Evolutionary conservation across 2,113 vertebrate genomes (phyloP), one percentile per base, ranked within the genome.

Genomic region (Microtus montanus): DNA sequence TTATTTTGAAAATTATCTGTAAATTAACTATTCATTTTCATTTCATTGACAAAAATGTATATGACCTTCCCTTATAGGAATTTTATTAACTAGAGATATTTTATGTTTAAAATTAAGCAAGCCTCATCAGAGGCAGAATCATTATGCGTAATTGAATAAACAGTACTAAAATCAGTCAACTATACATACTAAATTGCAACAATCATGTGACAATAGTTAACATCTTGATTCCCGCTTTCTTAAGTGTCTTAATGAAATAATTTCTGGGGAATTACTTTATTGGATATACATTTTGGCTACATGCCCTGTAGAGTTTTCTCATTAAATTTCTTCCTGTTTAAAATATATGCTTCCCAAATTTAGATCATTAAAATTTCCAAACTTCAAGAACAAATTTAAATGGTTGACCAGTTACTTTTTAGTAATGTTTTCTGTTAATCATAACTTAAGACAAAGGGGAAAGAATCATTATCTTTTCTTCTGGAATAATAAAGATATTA

Each of bases 1-100:
- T 71, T 80, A 90, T 80, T 96, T 83, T 44, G 30, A 52, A 84
- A 91, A 91, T 24, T 20, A 93, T 87, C 87, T 10, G 5, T 75
- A 10, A 83, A 93, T 84, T 20, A 78, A 71, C 63, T 33, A 19
- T 49, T 58, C 6, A 6, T 58, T 58, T 90, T 1, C 8, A 35
- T 90, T 90, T 91, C 9, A 33, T 52, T 91, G 75, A 80, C 41
- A 70, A 13, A 80, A 93, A 93, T 87, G 38, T 83, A 28, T 41
- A 8, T 28, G 17, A 82, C 3, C 1, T 47, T 6, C 4, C 92
- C 7, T 87, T 75, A 78, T 73, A 33, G 52, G 63, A 71, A n/a
- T 6, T 9, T 52, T 17, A 93, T 80, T 35, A 2, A 52, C n/a
- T 58, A 3, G 33, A 68, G 44, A 22, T 35, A 22, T 7, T 66